These are phyloP conservation scores for Gnathochromis pfefferi DNA, from an alignment of 2,113 vertebrate species.

Conservation along the genomic window DNA sequence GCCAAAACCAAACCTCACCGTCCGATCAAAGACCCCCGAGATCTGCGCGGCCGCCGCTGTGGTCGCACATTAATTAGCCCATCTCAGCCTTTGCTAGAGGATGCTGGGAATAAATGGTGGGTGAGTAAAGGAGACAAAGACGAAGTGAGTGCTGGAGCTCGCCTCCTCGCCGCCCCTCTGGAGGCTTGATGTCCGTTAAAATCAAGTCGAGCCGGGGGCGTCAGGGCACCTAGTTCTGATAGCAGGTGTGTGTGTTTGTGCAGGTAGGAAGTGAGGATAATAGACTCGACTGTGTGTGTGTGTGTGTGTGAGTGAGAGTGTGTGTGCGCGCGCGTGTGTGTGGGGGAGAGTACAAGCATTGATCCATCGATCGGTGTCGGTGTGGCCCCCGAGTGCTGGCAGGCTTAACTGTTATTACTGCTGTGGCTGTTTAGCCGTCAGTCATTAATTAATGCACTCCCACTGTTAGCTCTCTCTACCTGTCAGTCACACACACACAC, in stretches of 20 bases:
- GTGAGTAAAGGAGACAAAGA: neutral
- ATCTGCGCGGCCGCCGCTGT: neutral
- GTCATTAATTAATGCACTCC: slow-evolving; percentile 67
- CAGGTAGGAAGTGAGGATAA: slow-evolving; percentile 15
- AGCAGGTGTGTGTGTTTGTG: slow-evolving; percentile 16
- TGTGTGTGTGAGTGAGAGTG: slow-evolving; percentile 12
- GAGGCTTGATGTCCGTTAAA: slow-evolving; percentile 42
- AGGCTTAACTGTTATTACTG: slow-evolving; percentile 71
- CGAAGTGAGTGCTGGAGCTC: neutral
- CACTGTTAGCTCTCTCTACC: slow-evolving; percentile 34
- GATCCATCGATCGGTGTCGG: slow-evolving; percentile 63
- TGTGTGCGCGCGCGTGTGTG: neutral
- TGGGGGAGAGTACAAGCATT: slow-evolving; percentile 33
- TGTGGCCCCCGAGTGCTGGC: slow-evolving; percentile 41
- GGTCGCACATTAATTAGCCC: slow-evolving; percentile 65
- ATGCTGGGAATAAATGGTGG: slow-evolving; percentile 44
- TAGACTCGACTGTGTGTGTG: neutral
- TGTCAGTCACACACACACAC: slow-evolving; percentile 38
- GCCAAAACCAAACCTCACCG: slow-evolving; percentile 55
- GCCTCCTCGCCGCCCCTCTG: slow-evolving; percentile 3
- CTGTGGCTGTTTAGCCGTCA: slow-evolving; percentile 65
- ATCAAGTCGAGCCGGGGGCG: slow-evolving; percentile 45
- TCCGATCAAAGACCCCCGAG: slow-evolving; percentile 47
- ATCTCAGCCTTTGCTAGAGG: slow-evolving; percentile 22
- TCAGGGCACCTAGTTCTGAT: slow-evolving; percentile 42